phyloP scores from a whole-genome alignment of 2,797 vertebrate species.

The Iguana delicatissima region DNA sequence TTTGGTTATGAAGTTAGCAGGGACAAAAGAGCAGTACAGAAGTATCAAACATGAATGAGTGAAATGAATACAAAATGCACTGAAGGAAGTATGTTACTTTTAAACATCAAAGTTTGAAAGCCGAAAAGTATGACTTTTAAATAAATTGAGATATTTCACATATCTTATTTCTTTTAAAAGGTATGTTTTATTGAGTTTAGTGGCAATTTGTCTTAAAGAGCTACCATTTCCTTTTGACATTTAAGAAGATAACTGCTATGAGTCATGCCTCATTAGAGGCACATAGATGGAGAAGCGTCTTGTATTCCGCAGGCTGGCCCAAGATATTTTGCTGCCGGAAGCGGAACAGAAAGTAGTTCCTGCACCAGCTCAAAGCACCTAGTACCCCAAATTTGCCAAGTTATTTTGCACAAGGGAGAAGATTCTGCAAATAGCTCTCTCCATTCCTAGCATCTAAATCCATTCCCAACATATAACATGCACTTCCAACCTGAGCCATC shows the following conservation, averaged over 20 bases:
- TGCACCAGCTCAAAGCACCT: too few species aligned
- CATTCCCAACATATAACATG: too few species aligned
- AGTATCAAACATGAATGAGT: background rate
- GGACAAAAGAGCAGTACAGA: background rate
- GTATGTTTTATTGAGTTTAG: background rate
- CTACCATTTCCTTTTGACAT: background rate
- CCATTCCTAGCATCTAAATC: too few species aligned
- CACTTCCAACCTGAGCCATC: too few species aligned
- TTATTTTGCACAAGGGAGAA: too few species aligned
- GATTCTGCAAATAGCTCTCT: too few species aligned
- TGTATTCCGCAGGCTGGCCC: too few species aligned
- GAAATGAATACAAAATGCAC: background rate
- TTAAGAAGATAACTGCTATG: too few species aligned
- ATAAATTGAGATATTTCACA: background rate
- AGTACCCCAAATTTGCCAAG: too few species aligned
- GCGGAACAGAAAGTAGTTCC: too few species aligned
- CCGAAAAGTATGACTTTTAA: background rate
- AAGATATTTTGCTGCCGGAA: too few species aligned
- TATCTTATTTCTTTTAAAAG: background rate
- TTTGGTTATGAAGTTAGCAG: background rate
- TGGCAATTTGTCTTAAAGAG: background rate
- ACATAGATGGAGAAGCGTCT: background rate
- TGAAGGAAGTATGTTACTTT: background rate
- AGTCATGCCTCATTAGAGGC: background rate
- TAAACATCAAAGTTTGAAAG: too few species aligned